Percentiles rank a stretch among this genome's conserved stretches.
phyloP scores from a whole-genome alignment of 2,113 vertebrate genomes.

The Xiphophorus hellerii region DNA sequence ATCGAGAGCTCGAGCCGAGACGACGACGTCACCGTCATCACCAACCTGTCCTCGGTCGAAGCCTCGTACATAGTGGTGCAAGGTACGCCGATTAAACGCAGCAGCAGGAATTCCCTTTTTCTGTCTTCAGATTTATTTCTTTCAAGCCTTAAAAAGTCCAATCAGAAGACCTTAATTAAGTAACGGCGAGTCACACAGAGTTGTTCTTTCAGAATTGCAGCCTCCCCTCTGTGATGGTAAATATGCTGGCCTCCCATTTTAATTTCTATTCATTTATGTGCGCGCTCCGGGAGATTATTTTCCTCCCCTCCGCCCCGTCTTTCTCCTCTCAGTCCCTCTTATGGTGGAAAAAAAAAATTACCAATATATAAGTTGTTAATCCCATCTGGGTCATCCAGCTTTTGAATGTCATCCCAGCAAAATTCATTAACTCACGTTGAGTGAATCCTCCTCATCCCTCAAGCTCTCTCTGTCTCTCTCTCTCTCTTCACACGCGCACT shows the following conservation, averaged over 20 bases:
- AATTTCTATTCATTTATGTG: conserved; percentile 59
- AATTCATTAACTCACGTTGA: conserved; percentile 75
- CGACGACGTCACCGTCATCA: conserved; percentile 97
- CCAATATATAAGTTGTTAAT: conserved; percentile 66
- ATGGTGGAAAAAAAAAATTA: conserved; percentile 50
- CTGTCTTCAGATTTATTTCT: too few species aligned
- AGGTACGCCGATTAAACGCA: conserved; percentile 78
- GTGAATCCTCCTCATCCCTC: conserved; percentile 70
- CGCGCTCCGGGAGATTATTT: conserved; percentile 58
- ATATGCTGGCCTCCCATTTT: conserved; percentile 55
- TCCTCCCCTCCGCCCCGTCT: conserved; percentile 28
- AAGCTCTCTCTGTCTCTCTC: conserved; percentile 49
- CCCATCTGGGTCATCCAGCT: conserved; percentile 67
- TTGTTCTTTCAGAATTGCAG: conserved; percentile 26
- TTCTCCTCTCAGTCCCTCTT: conserved; percentile 27
- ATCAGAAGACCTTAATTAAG: not conserved
- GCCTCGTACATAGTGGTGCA: conserved; percentile 98
- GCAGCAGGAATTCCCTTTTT: conserved; percentile 2
- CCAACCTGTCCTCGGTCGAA: conserved; percentile 97
- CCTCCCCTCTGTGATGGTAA: conserved; percentile 15
- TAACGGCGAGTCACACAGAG: conserved; percentile 12
- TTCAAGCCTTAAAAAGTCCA: conserved; percentile 2
- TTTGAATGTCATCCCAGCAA: conserved; percentile 73
- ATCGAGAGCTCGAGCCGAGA: conserved; percentile 98
- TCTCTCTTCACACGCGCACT: conserved; percentile 30